Evolutionary conservation across 1,140 invertebrate genomes (phyloP).

Genomic region (Neodiprion fabricii): DNA sequence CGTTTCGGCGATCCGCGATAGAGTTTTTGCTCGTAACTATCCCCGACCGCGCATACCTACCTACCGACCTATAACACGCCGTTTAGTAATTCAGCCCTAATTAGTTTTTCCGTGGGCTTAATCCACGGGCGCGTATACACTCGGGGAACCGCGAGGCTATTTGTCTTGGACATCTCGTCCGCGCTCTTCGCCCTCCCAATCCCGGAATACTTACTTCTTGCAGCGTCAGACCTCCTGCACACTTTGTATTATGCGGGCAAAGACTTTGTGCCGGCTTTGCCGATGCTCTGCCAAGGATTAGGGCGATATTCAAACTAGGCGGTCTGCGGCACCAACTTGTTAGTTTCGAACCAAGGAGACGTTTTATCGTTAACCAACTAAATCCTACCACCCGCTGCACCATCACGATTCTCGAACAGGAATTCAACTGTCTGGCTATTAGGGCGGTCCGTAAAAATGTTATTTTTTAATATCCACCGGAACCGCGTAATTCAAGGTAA

Average conservation of each 20-base stretch:
- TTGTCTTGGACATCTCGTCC: not conserved
- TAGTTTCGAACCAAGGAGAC: not conserved
- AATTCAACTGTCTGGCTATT: no score
- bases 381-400: not conserved
- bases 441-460: no score
- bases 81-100: slow-evolving; percentile 4
- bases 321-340: not conserved
- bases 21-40: not conserved
- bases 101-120: not conserved
- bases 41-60: no score
- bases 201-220: not conserved
- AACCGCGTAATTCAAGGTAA: no score
- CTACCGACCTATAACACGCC: not conserved
- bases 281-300: slow-evolving; percentile 18
- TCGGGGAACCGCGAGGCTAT: not conserved
- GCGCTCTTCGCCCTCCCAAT: not conserved
- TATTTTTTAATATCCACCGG: no score
- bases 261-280: not conserved
- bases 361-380: not conserved
- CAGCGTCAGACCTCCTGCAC: no score
- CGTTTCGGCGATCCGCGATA: not conserved
- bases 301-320: slow-evolving; percentile 25
- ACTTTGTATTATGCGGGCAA: no score
- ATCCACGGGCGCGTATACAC: not conserved
- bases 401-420: no score